Base-by-base conservation (phyloP, 2,888 invertebrate species). In the Girardia tigrina region DNA sequence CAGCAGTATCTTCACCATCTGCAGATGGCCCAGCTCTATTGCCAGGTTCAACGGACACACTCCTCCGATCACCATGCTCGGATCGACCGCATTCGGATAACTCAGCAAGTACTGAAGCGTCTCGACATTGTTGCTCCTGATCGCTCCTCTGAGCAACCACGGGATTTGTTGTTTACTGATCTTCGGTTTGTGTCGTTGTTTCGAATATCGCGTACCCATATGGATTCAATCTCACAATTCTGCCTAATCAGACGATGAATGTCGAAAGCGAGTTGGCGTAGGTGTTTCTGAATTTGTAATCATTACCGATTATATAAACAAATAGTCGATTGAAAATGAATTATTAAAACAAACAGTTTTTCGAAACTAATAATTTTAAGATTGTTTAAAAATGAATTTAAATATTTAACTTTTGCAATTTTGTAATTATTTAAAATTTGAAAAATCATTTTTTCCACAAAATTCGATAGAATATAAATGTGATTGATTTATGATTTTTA, bases 61-160 rank as follows among this genome's bases (percentile, higher is more conserved):
- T 28, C 77, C 77, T 20, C 77, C 77, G 2, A 77, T 77, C 4
- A 77, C 77, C 77, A 77, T 77, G 71, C 77, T 77, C 16, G 77
- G 77, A 77, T 77, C 69, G 16, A 77, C 77, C 16, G 77, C 77
- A 28, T 77, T 77, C 16, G 77, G 77, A 77, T 77, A 77, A 8
- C 56, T 71, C 36, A 77, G 36, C 14, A 77, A 36, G 71, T 77
- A 77, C n/a, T 76, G 75, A 6, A 77, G n/a, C 2, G 77, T 77
- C 28, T 77, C 77, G 27, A 77, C 29, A 42, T 77, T 77, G 72
- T 77, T 77, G 1, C 36, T 72, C 20, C 77, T 14, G 2, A 77
- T 77, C 14, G 77, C 77, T 20, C 77, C 77, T 28, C 77, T 70
- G 27, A 77, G 77, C 14, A 77, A 29, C 77, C 77, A 77, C n/a